A percentile compares a stretch with the other conserved stretches of the same genome.
phyloP scores from a whole-genome alignment of 2,113 vertebrate genomes.

The Psophia crepitans region DNA sequence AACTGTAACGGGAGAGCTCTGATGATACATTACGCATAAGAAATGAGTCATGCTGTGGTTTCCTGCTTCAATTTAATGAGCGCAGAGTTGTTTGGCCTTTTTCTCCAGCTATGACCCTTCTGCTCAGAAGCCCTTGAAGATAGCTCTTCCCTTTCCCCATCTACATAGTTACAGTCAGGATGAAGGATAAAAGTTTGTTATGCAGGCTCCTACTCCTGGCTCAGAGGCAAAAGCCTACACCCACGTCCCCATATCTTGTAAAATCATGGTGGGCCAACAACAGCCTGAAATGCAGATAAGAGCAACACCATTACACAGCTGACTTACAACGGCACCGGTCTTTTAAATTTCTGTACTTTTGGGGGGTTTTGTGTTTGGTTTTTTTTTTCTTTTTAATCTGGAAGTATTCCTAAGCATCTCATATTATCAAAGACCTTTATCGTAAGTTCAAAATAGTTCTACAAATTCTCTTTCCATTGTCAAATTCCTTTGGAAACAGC shows the following conservation, averaged over 20 bases:
- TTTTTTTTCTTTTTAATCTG: neutral
- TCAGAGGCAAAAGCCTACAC: neutral
- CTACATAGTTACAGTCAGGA: neutral
- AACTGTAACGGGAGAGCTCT: slow-evolving; percentile 18
- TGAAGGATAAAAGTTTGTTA: neutral
- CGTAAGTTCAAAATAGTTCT: neutral
- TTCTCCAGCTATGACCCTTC: slow-evolving; percentile 25
- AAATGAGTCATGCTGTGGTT: slow-evolving; percentile 56
- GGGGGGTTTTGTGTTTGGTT: too few relatives aligned
- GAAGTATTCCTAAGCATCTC: neutral
- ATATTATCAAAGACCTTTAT: neutral
- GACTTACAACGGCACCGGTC: neutral
- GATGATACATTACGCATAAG: slow-evolving; percentile 29
- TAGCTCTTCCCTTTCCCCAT: neutral
- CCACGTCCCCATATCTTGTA: neutral
- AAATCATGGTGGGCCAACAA: neutral
- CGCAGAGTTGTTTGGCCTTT: slow-evolving; percentile 30
- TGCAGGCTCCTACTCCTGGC: neutral
- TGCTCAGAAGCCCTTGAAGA: neutral
- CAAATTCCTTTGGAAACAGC: neutral
- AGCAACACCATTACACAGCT: neutral
- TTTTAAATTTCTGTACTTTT: neutral
- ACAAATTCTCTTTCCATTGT: neutral
- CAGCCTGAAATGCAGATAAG: neutral
- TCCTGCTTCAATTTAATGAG: slow-evolving; percentile 52